Percentiles rank a stretch among this genome's conserved stretches.
phyloP scores from a whole-genome alignment of 2,113 vertebrate species.

The Lonchura striata region DNA sequence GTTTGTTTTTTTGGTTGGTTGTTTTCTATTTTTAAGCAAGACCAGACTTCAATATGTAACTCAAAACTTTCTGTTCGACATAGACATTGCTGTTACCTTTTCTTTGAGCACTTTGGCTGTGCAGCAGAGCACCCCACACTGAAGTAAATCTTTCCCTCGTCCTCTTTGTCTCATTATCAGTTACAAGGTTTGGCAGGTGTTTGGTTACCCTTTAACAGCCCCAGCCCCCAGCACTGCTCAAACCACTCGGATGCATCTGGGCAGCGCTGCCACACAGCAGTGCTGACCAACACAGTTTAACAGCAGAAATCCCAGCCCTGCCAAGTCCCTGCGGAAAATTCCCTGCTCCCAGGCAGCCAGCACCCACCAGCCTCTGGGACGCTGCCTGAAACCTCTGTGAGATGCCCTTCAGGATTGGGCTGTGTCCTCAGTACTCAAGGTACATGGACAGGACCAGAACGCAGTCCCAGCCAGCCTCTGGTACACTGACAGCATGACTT shows the following conservation, averaged over 20 bases:
- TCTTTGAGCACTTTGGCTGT: not conserved
- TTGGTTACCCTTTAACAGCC: slow-evolving; percentile 55
- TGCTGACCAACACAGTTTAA: not conserved
- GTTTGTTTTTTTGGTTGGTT: not conserved
- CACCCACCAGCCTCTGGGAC: rapidly evolving
- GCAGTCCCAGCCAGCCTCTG: not conserved
- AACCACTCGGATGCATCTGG: rapidly evolving
- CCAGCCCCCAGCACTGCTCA: not conserved
- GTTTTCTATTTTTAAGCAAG: not conserved
- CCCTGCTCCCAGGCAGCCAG: not conserved
- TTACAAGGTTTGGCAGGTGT: not conserved
- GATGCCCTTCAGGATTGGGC: not conserved
- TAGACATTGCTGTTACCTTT: rapidly evolving
- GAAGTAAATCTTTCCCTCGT: not conserved
- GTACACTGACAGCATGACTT: rapidly evolving
- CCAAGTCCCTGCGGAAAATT: slow-evolving; percentile 19
- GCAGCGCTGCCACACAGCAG: rapidly evolving
- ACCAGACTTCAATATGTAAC: not conserved
- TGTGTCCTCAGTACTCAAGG: rapidly evolving
- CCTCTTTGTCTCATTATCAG: not conserved
- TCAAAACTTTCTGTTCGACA: not conserved
- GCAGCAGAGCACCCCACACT: rapidly evolving
- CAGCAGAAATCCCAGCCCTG: not conserved
- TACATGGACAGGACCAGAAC: not conserved
- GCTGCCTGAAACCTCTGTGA: not conserved